A percentile compares a stretch with the other conserved stretches of the same genome.
Evolutionary conservation across 2,797 vertebrate species (phyloP).

Genomic region (Trachops cirrhosus): DNA sequence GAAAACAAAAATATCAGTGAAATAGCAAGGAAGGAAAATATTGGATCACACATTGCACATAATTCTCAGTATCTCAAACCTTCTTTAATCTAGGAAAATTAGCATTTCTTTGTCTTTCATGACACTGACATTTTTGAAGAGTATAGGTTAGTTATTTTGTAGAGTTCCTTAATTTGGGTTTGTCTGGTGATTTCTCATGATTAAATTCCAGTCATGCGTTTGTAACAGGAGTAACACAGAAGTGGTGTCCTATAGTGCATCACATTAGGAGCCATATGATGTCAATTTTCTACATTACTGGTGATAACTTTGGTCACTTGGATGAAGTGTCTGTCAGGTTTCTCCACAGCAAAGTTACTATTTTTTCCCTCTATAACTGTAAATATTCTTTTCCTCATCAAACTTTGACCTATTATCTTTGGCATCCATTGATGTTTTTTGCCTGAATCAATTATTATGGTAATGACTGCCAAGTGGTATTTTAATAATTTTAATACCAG

Average conservation of each 20-base stretch:
- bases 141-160: neutral
- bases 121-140: neutral
- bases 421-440: neutral
- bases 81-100: neutral
- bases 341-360: neutral
- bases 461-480: neutral
- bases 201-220: neutral
- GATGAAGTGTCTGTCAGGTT: neutral
- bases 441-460: constrained; percentile 1
- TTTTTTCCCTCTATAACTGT: neutral
- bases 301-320: neutral
- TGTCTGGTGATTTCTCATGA: neutral
- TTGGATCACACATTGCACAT: neutral
- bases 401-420: neutral
- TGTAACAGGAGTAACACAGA: neutral
- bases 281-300: neutral
- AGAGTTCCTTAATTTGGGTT: constrained; percentile 8
- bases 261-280: neutral
- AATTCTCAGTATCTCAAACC: neutral
- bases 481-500: neutral
- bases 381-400: constrained; percentile 3
- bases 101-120: constrained; percentile 1
- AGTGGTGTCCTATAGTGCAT: neutral
- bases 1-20: constrained; percentile 13
- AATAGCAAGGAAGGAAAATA: neutral